Evolutionary conservation across 2,888 invertebrate genomes (phyloP).

Genomic region (Eupithecia abbreviata): DNA sequence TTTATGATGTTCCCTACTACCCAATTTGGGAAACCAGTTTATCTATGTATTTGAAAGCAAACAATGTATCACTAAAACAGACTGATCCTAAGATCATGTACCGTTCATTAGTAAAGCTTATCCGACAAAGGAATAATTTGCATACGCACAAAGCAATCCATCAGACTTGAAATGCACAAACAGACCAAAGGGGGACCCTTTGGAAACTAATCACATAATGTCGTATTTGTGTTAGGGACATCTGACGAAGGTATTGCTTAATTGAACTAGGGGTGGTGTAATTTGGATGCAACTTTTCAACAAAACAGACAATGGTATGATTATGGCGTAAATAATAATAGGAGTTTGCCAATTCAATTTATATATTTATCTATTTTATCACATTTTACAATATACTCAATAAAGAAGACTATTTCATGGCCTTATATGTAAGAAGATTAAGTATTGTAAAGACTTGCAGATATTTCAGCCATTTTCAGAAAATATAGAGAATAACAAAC

Average conservation of each 20-base stretch:
- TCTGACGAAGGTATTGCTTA: conserved; percentile 57
- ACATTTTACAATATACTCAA: background rate
- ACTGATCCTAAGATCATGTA: conserved; percentile 1
- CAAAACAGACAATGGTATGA: background rate
- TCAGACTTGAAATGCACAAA: conserved; percentile 56
- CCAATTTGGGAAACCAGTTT: background rate
- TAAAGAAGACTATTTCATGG: background rate
- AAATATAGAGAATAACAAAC: background rate
- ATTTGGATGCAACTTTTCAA: conserved; percentile 20
- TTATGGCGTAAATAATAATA: background rate
- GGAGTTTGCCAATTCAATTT: background rate
- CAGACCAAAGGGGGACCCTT: conserved; percentile 60
- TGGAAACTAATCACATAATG: conserved; percentile 70
- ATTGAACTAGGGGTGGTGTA: conserved; percentile 48
- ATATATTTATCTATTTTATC: background rate
- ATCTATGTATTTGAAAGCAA: background rate
- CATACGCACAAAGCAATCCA: conserved; percentile 48
- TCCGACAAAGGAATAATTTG: conserved; percentile 32
- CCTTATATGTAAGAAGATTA: background rate
- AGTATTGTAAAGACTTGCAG: background rate
- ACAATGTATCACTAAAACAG: background rate
- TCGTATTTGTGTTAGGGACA: conserved; percentile 64
- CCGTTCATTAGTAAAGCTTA: conserved; percentile 26
- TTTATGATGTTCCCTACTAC: background rate
- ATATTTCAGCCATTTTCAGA: background rate